Conservation (phyloP, 2,888 invertebrate species). For the Ophioninae sp. region DNA sequence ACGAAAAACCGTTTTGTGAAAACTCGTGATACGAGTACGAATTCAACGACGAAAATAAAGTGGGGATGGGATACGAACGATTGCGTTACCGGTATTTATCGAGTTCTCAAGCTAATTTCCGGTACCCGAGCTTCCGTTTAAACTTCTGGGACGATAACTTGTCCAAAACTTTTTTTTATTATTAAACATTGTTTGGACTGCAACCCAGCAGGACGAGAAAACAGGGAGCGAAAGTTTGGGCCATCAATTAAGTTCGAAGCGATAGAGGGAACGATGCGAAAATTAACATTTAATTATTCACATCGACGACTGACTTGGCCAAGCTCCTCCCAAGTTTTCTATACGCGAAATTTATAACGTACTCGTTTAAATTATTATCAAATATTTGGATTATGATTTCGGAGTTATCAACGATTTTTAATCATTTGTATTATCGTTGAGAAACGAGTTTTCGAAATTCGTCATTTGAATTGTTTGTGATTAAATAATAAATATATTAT, state of each 20-base stretch:
- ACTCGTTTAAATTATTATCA: background rate
- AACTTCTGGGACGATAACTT: constrained; percentile 37
- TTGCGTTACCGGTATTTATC: constrained; percentile 10
- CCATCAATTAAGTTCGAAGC: constrained; percentile 27
- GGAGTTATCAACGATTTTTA: no score
- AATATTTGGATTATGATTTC: no score
- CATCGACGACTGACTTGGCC: constrained; percentile 1
- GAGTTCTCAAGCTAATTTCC: constrained; percentile 32
- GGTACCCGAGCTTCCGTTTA: constrained; percentile 24
- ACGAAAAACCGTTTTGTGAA: background rate
- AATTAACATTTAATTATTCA: constrained; percentile 10
- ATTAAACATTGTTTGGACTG: constrained; percentile 12
- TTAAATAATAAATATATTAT: no score
- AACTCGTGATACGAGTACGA: background rate
- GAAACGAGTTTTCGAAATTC: background rate
- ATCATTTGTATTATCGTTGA: background rate
- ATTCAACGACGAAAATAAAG: background rate
- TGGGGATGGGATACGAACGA: background rate
- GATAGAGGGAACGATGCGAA: constrained; percentile 21
- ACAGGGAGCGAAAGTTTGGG: constrained; percentile 31
- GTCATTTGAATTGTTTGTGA: no score
- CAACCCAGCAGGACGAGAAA: constrained; percentile 7
- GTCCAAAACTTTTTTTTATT: constrained; percentile 39
- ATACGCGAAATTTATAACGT: no score
- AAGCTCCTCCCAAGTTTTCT: no score